Base-by-base conservation (phyloP, 1,140 invertebrate genomes). In the Zaprionus ornatus region DNA sequence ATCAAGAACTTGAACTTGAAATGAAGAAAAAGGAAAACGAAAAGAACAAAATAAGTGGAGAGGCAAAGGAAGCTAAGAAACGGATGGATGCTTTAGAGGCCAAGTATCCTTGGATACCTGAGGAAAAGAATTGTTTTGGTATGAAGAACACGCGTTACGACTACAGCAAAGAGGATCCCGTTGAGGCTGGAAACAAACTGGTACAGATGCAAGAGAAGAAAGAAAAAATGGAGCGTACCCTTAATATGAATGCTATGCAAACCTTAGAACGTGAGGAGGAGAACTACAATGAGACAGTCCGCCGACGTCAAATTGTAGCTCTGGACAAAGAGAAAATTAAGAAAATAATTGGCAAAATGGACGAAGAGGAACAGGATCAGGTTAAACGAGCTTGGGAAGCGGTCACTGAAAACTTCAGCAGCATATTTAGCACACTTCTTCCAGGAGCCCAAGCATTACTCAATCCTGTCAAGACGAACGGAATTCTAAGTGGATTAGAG, bases 341-440 rank as follows among this genome's bases (percentile, higher is more conserved):
- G 40, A 94, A 95, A 60, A 96, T 98, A 13, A 99, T 99, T 80
- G 93, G 95, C 37, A 96, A 98, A 83, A 93, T 99, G 79, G 98
- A 99, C 92, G 95, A 96, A 79, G 97, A 98, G 93, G 99, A 99
- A 92, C 96, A 96, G 76, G 94, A 95, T 77, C 96, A 96, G 3
- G 92, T 99, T 19, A 93, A 95, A 42, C 94, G 95, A 72, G 98
- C 98, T 4, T 98, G 97, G 94, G 94, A 96, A 79, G 95, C 97
- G 90, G 96, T 98, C 0, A 97, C 97, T 76, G 93, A 96, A 90
- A 98, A 99, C 94, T 99, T 99, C 93, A 98, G 97, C n/a, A 97
- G 97, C 1, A 99, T 99, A 90, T 99, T 99, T 92, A 96, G 95
- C 70, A 97, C 96, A 1, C 94, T 99, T 54, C 93, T 99, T 61